Percentiles rank a stretch among this genome's conserved stretches.
Evolutionary conservation across 2,888 invertebrate species (phyloP).

Genomic region (Ceratothoa steindachneri): DNA sequence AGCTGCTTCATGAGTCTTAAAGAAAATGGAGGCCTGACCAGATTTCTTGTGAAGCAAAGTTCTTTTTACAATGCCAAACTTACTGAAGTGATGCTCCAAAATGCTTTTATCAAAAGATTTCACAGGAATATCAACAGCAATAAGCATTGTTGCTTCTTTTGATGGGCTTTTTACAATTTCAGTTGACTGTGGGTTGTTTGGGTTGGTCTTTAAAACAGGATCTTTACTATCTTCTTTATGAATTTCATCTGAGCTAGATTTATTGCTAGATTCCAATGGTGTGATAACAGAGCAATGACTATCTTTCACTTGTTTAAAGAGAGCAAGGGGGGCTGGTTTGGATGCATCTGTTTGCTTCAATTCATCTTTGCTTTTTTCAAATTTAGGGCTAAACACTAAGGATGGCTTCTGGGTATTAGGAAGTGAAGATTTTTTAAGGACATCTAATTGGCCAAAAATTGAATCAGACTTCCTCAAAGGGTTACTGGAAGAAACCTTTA

Average conservation of each 20-base stretch:
- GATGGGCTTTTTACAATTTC: not conserved
- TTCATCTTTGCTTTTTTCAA: not conserved
- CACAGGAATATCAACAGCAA: conserved; percentile 50
- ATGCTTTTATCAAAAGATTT: conserved; percentile 50
- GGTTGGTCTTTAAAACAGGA: not conserved
- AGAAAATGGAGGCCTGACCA: conserved; percentile 66
- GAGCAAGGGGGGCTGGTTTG: not conserved
- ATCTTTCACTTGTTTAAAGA: not conserved
- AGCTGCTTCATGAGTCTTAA: conserved; percentile 57
- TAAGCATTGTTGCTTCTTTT: conserved; percentile 32
- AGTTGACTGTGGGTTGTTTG: not conserved
- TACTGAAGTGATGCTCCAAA: conserved; percentile 55
- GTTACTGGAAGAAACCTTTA: not conserved
- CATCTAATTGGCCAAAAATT: not conserved
- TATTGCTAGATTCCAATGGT: not conserved
- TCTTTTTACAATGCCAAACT: conserved; percentile 67
- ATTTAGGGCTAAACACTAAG: not conserved
- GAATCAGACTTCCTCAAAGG: not conserved
- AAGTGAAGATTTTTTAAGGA: not conserved
- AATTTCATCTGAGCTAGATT: not conserved
- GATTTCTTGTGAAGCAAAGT: conserved; percentile 64
- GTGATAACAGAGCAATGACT: no score
- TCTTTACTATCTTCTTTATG: not conserved
- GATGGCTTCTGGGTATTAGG: not conserved
- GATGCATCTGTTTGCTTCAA: not conserved